Evolutionary conservation across 2,888 invertebrate genomes (phyloP), one percentile per base, ranked within the genome.

Genomic region (Lithodes maja): DNA sequence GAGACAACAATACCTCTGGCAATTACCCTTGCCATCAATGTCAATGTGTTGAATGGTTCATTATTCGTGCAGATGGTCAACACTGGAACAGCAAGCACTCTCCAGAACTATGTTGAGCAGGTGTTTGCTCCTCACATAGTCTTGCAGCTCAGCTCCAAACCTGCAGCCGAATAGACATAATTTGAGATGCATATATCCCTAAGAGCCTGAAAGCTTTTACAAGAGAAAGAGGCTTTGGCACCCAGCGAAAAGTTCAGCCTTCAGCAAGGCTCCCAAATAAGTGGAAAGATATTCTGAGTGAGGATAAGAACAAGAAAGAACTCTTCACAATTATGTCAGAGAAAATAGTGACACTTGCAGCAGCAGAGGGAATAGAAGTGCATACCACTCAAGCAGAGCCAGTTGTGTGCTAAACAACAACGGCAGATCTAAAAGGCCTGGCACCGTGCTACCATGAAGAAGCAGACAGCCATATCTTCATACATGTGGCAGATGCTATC

Each of bases 341-440:
- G 74, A 7, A 74, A 74, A 74, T 15, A 74, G 74, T 74, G 74
- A 74, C 3, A 17, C 74, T 74, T 74, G 74, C 74, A 74, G 74
- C 74, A 74, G 74, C n/a, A 74, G 74, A 74, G 74, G n/a, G 74
- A 74, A 74, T 15, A 74, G 74, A 74, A 74, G 74, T 74, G 74
- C n/a, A 74, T 74, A n/a, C 74, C n/a, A 74, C 74, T 74, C 33
- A 3, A 74, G n/a, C n/a, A 3, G 33, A 61, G 61, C 1, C 61
- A 61, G 61, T 61, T 61, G 61, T 61, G 61, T 61, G 61, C 61
- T 61, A 5, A 61, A 7, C 12, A 12, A 61, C 61, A 61, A 61
- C 61, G 61, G 61, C 61, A 61, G 61, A 61, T 61, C 61, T 61
- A 61, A 61, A 5, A 61, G 61, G 61, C 61, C 61, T 61, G 61